Conservation (phyloP, 2,888 invertebrate genomes). For the Melikaiella ostensackeni region DNA sequence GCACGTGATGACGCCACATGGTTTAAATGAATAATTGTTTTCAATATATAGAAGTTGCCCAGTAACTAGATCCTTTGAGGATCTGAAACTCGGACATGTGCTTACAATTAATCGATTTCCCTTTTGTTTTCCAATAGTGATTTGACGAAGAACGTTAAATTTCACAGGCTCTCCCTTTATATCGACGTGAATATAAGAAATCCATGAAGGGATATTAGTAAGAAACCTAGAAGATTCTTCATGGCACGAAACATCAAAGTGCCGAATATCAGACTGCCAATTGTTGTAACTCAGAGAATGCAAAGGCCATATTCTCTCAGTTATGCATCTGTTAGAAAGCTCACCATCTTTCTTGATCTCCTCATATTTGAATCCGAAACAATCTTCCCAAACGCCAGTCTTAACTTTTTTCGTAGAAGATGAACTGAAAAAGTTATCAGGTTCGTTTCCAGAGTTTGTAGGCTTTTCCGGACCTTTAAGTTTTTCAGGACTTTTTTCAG, state of each 20-base stretch:
- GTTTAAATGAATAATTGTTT: background rate
- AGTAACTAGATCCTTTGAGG: background rate
- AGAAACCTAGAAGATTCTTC: background rate
- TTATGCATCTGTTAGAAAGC: background rate
- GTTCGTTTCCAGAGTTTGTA: background rate
- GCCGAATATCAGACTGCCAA: background rate
- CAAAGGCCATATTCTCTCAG: slow-evolving; percentile 23
- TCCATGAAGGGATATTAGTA: background rate
- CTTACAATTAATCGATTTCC: slow-evolving; percentile 17
- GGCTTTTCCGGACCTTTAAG: background rate
- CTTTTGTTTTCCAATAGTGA: slow-evolving; percentile 15
- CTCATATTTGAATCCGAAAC: background rate
- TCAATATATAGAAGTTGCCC: background rate
- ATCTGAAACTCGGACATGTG: slow-evolving; percentile 18
- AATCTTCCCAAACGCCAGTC: slow-evolving; percentile 2
- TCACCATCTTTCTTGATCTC: background rate
- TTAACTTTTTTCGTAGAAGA: background rate
- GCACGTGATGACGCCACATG: slow-evolving; percentile 20
- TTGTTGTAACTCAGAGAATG: slow-evolving; percentile 14
- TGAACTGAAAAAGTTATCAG: background rate
- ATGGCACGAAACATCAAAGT: slow-evolving; percentile 7
- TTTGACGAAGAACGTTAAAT: background rate
- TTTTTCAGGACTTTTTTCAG: too few species aligned
- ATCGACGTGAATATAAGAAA: background rate
- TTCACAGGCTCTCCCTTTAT: background rate